Evolutionary conservation across 2,797 vertebrate genomes (phyloP), one percentile per base, ranked within the genome.

Genomic region (Hydrophis major): DNA sequence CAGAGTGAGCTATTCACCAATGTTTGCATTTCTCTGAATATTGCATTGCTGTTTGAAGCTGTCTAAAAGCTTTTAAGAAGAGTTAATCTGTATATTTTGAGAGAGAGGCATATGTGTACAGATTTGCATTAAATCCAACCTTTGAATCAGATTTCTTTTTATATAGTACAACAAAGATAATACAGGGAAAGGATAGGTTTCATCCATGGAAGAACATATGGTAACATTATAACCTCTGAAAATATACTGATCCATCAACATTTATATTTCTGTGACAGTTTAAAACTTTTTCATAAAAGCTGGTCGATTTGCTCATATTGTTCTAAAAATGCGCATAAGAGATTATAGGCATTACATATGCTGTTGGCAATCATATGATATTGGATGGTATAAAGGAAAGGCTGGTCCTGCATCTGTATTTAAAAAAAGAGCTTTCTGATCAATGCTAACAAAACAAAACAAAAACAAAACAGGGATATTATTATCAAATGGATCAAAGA

Each of bases 401-500:
- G 42, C n/a, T 16, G 50, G 14, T 42, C 14, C 66, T 91, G 14
- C 55, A 87, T 69, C 18, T 42, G 10, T 57, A 18, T 59, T 57
- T 86, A 47, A 66, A 57, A 14, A 47, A 66, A 89, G 25, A 27
- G 1, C 42, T 50, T 57, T 91, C 11, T 47, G 63, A 56, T 60
- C 47, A 90, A 93, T 93, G 92, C 27, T 59, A 53, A 91, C 7
- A 47, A 83, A 91, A 95, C 92, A 94, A 95, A 94, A 27, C 47
- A 96, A 89, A 56, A 32, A 89, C 93, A 95, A 92, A 88, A 93
- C 61, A 66, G 61, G 94, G 14, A 94, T 89, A 28, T 89, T 37
- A 37, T 61, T 93, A 93, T 93, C 88, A 94, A 92, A 92, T 20
- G 57, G 69, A 93, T 96, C n/a, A 3, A 61, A 95, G 90, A 94